Evolutionary conservation across 2,113 vertebrate genomes (phyloP).

Genomic region (Puma concolor): DNA sequence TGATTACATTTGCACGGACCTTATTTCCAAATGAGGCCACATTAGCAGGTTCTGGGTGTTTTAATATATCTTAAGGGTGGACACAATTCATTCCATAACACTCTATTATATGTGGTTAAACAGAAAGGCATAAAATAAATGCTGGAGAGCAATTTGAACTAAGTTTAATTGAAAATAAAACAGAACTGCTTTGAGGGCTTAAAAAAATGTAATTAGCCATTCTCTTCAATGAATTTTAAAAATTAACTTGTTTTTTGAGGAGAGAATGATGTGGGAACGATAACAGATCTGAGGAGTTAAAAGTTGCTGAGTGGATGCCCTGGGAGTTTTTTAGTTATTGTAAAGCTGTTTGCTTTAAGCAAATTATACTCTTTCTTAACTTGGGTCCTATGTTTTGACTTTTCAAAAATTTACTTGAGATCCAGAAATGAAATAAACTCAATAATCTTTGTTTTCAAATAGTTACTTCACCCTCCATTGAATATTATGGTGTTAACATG

Average conservation of each 20-base stretch:
- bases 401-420: neutral
- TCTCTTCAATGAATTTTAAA: neutral
- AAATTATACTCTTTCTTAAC: neutral
- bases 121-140: neutral
- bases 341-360: neutral
- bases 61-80: neutral
- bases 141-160: neutral
- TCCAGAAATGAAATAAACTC: neutral
- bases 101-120: neutral
- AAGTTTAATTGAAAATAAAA: slow-evolving; percentile 18
- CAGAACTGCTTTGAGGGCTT: neutral
- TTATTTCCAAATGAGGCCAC: neutral
- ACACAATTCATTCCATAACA: neutral
- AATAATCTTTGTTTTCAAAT: neutral
- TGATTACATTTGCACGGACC: neutral
- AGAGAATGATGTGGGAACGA: neutral
- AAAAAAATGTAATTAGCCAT: neutral
- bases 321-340: neutral
- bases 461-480: neutral
- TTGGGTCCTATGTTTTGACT: neutral
- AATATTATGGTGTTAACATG: neutral
- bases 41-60: neutral
- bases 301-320: neutral
- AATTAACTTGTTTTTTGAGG: neutral
- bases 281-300: neutral